Evolutionary conservation across 2,797 vertebrate species (phyloP).

Genomic region (Lindbergichthys nudifrons): DNA sequence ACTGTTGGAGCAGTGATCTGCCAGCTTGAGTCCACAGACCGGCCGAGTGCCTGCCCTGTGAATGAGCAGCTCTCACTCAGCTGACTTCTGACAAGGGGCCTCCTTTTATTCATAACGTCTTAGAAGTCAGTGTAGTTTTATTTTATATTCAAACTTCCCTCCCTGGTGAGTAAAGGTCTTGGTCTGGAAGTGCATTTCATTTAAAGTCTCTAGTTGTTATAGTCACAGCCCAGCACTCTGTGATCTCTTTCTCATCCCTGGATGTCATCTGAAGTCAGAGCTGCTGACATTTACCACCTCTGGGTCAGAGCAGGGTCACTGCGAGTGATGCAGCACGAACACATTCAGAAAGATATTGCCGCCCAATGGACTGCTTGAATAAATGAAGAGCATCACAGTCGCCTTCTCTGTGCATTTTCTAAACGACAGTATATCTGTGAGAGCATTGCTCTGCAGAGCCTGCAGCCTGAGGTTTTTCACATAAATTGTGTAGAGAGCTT

Average conservation of each 20-base stretch:
- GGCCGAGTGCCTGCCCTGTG: not conserved
- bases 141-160: not conserved
- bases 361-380: constrained; percentile 1
- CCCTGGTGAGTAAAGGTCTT: not conserved
- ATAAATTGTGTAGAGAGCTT: constrained; percentile 20
- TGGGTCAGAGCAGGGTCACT: constrained; percentile 42
- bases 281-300: constrained; percentile 24
- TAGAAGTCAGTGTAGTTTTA: not conserved
- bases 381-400: constrained; percentile 7
- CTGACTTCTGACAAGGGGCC: not conserved
- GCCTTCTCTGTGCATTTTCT: constrained; percentile 6
- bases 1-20: constrained; percentile 20
- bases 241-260: constrained; percentile 7
- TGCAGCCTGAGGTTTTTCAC: not conserved
- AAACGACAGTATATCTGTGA: not conserved
- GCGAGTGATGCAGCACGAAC: constrained; percentile 14
- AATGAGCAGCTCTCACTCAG: constrained; percentile 18
- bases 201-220: not conserved
- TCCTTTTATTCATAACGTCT: not conserved
- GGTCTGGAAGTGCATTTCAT: not conserved
- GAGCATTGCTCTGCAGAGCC: constrained; percentile 4
- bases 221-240: not conserved
- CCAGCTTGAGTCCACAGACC: not conserved
- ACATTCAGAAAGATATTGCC: constrained; percentile 17
- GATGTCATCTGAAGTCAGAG: constrained; percentile 1